Evolutionary conservation across 2,113 vertebrate species (phyloP).

Genomic region (Periophthalmodon schlosseri): DNA sequence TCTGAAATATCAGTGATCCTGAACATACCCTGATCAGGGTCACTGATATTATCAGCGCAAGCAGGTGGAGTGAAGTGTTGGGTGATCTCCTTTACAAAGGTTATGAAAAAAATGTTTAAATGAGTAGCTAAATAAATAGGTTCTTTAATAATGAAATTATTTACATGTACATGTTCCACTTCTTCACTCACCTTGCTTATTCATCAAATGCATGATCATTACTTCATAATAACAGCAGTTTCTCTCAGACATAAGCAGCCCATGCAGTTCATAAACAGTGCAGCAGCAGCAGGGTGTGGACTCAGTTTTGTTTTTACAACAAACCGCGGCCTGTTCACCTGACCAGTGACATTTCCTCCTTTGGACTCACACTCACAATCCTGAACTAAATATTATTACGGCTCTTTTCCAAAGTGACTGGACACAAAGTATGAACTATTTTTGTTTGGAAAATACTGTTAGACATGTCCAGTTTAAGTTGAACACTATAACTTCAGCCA

Average conservation of each 20-base stretch:
- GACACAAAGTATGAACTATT: constrained; percentile 7
- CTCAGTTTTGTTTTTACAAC: constrained; percentile 35
- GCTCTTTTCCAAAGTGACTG: constrained; percentile 26
- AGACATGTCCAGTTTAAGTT: background rate
- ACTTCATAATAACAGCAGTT: background rate
- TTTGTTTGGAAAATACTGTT: constrained; percentile 15
- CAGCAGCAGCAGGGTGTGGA: constrained; percentile 26
- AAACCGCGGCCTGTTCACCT: constrained; percentile 37
- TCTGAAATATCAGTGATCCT: no score
- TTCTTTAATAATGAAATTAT: no score
- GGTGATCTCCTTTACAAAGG: no score
- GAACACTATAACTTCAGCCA: no score
- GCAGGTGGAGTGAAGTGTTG: no score
- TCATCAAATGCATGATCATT: no score
- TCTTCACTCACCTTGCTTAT: no score
- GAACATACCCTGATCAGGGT: no score
- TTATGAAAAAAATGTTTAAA: no score
- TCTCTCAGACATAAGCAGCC: background rate
- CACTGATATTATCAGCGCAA: no score
- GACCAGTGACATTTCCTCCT: constrained; percentile 38
- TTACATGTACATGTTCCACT: no score
- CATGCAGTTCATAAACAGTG: background rate
- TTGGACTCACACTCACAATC: constrained; percentile 6
- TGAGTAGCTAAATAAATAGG: no score
- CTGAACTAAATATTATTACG: background rate